Evolutionary conservation across 2,888 invertebrate genomes (phyloP).

Genomic region (Caenorhabditis virilis): DNA sequence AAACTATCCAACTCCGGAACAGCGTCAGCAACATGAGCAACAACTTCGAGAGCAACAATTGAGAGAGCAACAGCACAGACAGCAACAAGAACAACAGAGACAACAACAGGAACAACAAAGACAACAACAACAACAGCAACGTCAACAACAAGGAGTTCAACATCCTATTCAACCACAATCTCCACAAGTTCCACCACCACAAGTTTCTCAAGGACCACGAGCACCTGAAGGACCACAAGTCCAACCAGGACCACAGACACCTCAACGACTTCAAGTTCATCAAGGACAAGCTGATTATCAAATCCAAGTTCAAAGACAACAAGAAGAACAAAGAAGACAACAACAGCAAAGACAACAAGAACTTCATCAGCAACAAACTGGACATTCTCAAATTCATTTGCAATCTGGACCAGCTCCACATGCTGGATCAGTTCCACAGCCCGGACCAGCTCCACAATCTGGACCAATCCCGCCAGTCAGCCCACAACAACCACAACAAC

Average conservation of each 20-base stretch:
- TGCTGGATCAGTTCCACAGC: too few relatives aligned
- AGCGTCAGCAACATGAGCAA: conserved; percentile 25
- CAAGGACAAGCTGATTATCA: conserved; percentile 13
- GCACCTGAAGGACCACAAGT: conserved; percentile 14
- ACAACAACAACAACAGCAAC: conserved; percentile 18
- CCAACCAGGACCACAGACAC: conserved; percentile 14
- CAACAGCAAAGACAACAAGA: conserved; percentile 23
- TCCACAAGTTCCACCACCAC: conserved; percentile 23
- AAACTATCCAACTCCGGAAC: conserved; percentile 24
- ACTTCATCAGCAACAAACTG: conserved; percentile 23
- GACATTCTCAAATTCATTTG: conserved; percentile 36
- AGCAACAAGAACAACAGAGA: conserved; percentile 31
- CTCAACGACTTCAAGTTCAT: conserved; percentile 1
- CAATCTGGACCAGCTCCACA: conserved; percentile 32
- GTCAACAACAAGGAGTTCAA: too few relatives aligned
- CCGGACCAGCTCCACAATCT: too few relatives aligned
- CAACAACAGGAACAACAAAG: conserved; percentile 27
- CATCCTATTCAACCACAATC: conserved; percentile 18
- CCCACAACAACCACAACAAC: conserved; percentile 25
- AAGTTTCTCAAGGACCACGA: conserved; percentile 17
- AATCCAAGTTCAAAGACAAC: conserved; percentile 23
- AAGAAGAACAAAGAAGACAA: conserved; percentile 14
- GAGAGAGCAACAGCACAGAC: conserved; percentile 30
- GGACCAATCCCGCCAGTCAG: too few relatives aligned
- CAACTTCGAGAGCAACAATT: conserved; percentile 15